Percentiles rank a stretch among this genome's conserved stretches.
These are phyloP conservation scores for Teleopsis dalmanni DNA, from an alignment of 1,140 invertebrate species.

Conservation along the genomic window DNA sequence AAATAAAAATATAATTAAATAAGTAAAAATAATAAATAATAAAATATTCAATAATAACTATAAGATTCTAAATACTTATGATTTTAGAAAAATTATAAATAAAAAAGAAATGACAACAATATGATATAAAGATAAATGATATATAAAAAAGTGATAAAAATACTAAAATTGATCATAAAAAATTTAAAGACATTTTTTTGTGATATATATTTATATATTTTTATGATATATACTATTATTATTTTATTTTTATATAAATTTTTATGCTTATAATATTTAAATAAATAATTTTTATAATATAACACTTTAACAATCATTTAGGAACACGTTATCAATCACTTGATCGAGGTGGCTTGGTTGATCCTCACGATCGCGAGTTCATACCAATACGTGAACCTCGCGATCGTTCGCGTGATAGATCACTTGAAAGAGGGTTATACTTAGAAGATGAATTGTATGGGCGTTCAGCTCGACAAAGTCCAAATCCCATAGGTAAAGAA, in stretches of 20 bases:
- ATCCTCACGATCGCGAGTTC: constrained; percentile 66
- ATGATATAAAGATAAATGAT: too few species aligned
- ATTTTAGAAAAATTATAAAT: too few species aligned
- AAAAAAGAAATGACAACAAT: too few species aligned
- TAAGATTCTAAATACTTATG: neutral
- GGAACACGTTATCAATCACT: constrained; percentile 65
- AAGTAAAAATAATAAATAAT: neutral
- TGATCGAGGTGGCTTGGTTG: constrained; percentile 58
- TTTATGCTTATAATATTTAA: neutral
- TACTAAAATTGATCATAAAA: neutral
- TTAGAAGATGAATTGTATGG: constrained; percentile 68
- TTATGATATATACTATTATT: neutral
- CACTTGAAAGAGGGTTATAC: constrained; percentile 59
- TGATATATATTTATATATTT: neutral
- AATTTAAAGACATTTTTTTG: neutral
- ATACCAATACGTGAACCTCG: constrained; percentile 68
- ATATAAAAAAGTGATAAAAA: neutral
- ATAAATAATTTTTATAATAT: neutral
- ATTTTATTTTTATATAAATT: too few species aligned
- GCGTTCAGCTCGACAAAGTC: constrained; percentile 68
- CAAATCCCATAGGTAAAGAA: constrained; percentile 46
- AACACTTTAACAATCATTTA: constrained; percentile 9
- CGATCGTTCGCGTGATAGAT: constrained; percentile 56
- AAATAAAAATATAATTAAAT: neutral
- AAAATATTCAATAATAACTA: neutral